A percentile compares a stretch with the other conserved stretches of the same genome.
Conservation (phyloP, 2,797 vertebrate genomes). For the Sebastes itinus region DNA sequence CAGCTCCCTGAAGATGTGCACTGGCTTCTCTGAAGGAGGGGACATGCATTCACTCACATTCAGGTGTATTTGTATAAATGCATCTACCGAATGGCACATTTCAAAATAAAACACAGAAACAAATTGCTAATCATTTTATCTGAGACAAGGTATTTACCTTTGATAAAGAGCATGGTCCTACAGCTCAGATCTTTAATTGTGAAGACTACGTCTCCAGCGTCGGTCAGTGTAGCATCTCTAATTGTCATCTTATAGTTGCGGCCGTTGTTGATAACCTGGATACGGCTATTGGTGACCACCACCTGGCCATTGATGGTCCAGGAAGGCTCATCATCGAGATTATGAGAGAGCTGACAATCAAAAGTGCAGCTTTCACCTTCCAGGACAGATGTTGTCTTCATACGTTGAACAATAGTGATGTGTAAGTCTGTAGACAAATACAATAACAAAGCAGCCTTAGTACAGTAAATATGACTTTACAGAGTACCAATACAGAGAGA, state of each 20-base stretch:
- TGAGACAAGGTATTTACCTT: constrained; percentile 80
- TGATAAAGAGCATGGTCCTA: constrained; percentile 90
- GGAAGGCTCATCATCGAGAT: constrained; percentile 79
- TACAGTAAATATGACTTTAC: neutral
- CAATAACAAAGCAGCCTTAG: neutral
- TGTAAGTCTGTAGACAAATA: constrained; percentile 83
- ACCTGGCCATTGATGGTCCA: constrained; percentile 87
- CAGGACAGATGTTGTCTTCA: constrained; percentile 87
- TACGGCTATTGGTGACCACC: constrained; percentile 78
- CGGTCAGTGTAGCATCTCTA: constrained; percentile 73
- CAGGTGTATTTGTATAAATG: neutral
- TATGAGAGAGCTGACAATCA: constrained; percentile 91
- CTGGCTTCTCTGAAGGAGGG: constrained; percentile 85
- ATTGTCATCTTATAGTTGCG: constrained; percentile 85
- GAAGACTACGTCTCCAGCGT: constrained; percentile 91
- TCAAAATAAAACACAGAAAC: neutral
- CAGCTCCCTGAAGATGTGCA: constrained; percentile 85
- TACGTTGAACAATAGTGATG: constrained; percentile 89
- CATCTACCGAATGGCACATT: neutral
- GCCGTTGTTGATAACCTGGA: constrained; percentile 79
- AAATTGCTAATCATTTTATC: neutral
- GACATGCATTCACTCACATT: neutral
- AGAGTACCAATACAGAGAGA: neutral
- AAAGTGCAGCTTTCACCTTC: constrained; percentile 91
- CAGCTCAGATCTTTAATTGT: constrained; percentile 87